Percentiles rank a stretch among this genome's conserved stretches.
phyloP scores from a whole-genome alignment of 2,113 vertebrate genomes.

The Agelaius phoeniceus region DNA sequence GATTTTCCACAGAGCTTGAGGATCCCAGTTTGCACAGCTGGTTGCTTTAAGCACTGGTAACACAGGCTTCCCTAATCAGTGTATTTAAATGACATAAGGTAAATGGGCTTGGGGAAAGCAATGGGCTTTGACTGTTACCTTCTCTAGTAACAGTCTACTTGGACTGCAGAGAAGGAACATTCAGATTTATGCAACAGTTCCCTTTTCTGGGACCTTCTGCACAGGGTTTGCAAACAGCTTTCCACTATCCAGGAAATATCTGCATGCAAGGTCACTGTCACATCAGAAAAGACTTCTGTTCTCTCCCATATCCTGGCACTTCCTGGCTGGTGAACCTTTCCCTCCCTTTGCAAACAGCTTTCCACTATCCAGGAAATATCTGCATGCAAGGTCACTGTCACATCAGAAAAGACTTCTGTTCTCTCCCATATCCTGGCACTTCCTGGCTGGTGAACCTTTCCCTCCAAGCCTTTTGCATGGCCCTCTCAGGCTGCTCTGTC shows the following conservation, averaged over 20 bases:
- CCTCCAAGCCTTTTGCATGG: not conserved
- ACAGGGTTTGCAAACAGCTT: not conserved
- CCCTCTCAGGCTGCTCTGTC: not conserved
- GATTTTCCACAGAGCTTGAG: not conserved
- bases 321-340: not conserved
- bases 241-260: not conserved
- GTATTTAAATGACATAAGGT: not conserved
- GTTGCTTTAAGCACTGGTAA: not conserved
- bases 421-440: not conserved
- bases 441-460: not conserved
- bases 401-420: not conserved
- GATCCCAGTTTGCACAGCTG: not conserved
- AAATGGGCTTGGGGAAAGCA: not conserved
- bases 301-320: not conserved
- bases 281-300: not conserved
- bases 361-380: not conserved
- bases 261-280: not conserved
- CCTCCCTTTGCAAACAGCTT: not conserved
- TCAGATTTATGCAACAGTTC: not conserved
- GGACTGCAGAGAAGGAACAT: not conserved
- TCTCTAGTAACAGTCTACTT: not conserved
- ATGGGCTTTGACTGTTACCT: not conserved
- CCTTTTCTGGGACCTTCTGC: not conserved
- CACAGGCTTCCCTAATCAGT: not conserved
- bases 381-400: not conserved